These are phyloP conservation scores for Ptyas mucosa DNA, from an alignment of 2,113 vertebrate species.

Conservation along the genomic window DNA sequence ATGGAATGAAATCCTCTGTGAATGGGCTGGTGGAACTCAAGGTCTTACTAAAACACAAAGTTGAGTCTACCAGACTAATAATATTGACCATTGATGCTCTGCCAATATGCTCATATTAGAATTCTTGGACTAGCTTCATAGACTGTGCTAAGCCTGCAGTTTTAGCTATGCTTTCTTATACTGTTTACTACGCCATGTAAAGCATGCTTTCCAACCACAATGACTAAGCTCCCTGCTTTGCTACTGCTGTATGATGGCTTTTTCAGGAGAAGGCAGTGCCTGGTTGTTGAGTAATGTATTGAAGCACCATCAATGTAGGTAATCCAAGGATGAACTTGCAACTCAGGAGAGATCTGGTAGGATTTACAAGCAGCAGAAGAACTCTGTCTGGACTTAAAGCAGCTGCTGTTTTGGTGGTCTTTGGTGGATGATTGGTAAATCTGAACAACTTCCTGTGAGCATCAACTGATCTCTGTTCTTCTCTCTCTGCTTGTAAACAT, in stretches of 20 bases:
- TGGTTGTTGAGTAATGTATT: neutral
- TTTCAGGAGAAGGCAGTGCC: neutral
- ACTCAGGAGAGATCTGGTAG: neutral
- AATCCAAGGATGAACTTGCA: neutral
- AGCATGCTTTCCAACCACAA: neutral
- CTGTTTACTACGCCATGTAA: neutral
- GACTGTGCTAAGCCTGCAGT: neutral
- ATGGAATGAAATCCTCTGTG: neutral
- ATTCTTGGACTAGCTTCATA: neutral
- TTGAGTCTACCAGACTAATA: neutral
- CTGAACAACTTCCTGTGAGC: neutral
- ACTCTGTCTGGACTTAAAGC: neutral
- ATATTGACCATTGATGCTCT: neutral
- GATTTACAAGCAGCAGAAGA: neutral
- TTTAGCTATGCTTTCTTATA: neutral
- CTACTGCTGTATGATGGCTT: neutral
- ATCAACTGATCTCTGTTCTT: neutral
- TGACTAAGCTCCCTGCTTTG: neutral
- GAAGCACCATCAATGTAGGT: neutral
- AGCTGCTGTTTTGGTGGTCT: neutral
- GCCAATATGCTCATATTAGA: neutral
- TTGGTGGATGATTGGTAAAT: neutral
- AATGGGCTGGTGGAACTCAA: neutral
- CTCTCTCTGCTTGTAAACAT: neutral
- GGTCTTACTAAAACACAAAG: neutral